Evolutionary conservation across 2,113 vertebrate species (phyloP), one percentile per base, ranked within the genome.

Genomic region (Zosterops lateralis): DNA sequence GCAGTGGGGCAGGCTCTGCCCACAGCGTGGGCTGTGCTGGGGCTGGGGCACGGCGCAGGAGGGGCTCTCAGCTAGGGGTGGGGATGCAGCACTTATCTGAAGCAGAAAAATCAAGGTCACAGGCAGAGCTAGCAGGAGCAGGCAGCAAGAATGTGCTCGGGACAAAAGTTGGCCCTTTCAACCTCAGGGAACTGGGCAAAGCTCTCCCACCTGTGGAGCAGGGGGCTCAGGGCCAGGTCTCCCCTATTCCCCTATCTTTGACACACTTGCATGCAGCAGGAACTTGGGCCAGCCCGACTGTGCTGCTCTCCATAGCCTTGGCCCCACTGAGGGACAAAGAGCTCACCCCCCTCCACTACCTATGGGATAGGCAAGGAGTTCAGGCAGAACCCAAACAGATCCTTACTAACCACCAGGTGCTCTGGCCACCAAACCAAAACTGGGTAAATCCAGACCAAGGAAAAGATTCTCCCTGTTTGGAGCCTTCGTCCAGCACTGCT

Each of bases 31-130:
- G 82, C 82, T 81, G 92, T 12, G 15, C 24, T 50, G 26, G 51
- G 79, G 73, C 73, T 71, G 67, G 87, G 77, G 84, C 44, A 5
- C 42, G 31, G 72, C 2, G 28, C 82, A 74, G 94, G 83, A 95
- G 94, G 86, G 86, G 91, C 81, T 76, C 75, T 42, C 8, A 2
- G 44, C 6, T 9, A 93, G 88, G 88, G 96, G 95, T 89, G 95
- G 93, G 95, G 87, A 93, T 67, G 10, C 80, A 32, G 82, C 7
- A 28, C 74, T 36, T 20, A 86, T 85, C 85, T 81, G 58, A 91
- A 96, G 94, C 94, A 53, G 94, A 92, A 94, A 50, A 94, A 89
- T 87, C 93, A 96, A 94, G 91, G 93, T 95, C 95, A 70, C 93
- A 53, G 95, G 93, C 80, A 84, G 95, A 91, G 93, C 93, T 26